phyloP scores from a whole-genome alignment of 2,888 invertebrate species.

The Lymantria dispar region DNA sequence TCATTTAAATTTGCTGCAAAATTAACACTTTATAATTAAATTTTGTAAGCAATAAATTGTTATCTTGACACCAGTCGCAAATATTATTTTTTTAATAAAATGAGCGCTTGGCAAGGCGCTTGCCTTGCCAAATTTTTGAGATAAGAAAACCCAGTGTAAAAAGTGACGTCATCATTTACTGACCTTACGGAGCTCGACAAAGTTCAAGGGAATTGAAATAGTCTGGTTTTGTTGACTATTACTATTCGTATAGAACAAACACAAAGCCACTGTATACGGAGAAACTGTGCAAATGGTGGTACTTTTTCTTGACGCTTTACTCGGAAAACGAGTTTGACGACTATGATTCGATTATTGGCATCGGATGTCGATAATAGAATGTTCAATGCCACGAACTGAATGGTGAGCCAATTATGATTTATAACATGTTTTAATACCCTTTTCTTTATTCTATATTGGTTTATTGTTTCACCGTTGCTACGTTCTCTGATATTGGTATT shows the following conservation, averaged over 20 bases:
- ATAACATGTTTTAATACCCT: not conserved
- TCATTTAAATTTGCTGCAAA: too few relatives aligned
- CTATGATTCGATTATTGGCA: slow-evolving; percentile 37
- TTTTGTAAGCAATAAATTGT: too few relatives aligned
- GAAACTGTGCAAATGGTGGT: slow-evolving; percentile 39
- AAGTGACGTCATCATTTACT: slow-evolving; percentile 24
- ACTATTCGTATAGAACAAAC: slow-evolving; percentile 12
- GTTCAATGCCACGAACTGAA: slow-evolving; percentile 22
- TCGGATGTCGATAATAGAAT: slow-evolving; percentile 29
- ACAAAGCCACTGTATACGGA: slow-evolving; percentile 16
- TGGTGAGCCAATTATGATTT: not conserved
- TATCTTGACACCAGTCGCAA: too few relatives aligned
- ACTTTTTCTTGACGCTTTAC: slow-evolving; percentile 38
- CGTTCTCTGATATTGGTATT: too few relatives aligned
- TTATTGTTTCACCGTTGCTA: too few relatives aligned
- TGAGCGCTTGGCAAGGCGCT: slow-evolving; percentile 3
- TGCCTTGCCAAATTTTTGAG: slow-evolving; percentile 28
- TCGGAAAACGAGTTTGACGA: slow-evolving; percentile 40
- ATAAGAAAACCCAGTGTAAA: slow-evolving; percentile 16
- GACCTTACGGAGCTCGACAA: slow-evolving; percentile 35
- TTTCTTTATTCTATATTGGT: too few relatives aligned
- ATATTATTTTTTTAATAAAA: not conserved
- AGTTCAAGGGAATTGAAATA: slow-evolving; percentile 37
- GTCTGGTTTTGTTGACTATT: slow-evolving; percentile 7
- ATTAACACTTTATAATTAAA: too few relatives aligned